Base-by-base conservation (phyloP, 2,113 vertebrate genomes). In the Pelmatolapia mariae region DNA sequence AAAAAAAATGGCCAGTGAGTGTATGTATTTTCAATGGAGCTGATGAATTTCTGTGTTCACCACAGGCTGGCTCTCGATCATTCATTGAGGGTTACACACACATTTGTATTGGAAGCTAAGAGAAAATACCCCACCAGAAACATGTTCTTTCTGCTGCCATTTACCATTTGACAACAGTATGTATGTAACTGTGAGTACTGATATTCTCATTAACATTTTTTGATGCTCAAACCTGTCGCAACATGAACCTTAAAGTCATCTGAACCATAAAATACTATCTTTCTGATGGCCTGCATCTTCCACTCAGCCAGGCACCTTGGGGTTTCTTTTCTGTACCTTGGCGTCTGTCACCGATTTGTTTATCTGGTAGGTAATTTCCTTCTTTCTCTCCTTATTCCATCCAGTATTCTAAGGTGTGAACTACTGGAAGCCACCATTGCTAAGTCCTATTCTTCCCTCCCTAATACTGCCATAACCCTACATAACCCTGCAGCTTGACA, bases 401-500 rank as follows among this genome's bases (percentile, higher is more conserved):
- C 16, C n/a, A 83, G 33, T 50, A 82, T 79, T 78, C 66, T 83
- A 76, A 63, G 56, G 92, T 89, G 91, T 87, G 87, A 93, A 90
- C 82, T 84, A 83, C 38, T 83, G 85, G 50, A 13, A 89, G 89
- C 80, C 52, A 7, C 76, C 80, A 59, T 45, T 54, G 11, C 89
- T 86, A 91, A 94, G 86, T 89, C 86, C 40, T 88, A 83, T 88
- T 54, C 87, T 92, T 26, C 85, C 83, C 66, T 89, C 63, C 81
- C 29, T 93, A 91, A 94, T 93, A 68, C 88, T 87, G 52, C 83
- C 52, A 84, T 93, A 95, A 93, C 95, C 88, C 91, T 73, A 88
- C 88, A 90, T 94, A 95, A 93, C 93, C 86, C 92, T 36, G 68
- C 82, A 90, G 93, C 84, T 91, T 91, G 90, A 93, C 93, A 87